Base-by-base conservation (phyloP, 2,888 invertebrate genomes). In the Apantesis nais region DNA sequence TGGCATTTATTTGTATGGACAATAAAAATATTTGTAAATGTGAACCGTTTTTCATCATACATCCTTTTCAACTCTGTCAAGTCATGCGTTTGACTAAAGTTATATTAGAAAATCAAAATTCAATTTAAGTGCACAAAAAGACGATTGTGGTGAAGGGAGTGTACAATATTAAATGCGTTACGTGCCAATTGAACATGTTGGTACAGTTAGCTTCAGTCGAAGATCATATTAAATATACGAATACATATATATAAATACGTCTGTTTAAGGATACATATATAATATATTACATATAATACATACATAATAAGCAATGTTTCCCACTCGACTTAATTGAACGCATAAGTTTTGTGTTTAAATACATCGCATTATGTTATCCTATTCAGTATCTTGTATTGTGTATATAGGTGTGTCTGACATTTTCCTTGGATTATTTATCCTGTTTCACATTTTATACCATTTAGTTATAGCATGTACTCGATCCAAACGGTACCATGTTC, bases 1-100 rank as follows among this genome's bases (percentile, higher is more conserved):
- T 86, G 83, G 88, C 85, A 83, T 83, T 83, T 86, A 83, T 83
- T 83, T 86, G 82, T 86, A 85, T 82, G 80, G 76, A 75, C 83
- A 86, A 85, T 82, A 78, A 87, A 88, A 84, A 82, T 84, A 84
- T 83, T 77, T 81, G 78, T 79, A 79, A 74, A 69, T 69, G 29
- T 71, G 61, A 3, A 2, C 72, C 72, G 74, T 44, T 75, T 82
- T 66, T 76, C 34, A 64, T 79, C 75, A n/a, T 14, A 19, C 29
- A 62, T 66, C 52, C 31, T 61, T 68, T 60, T 58, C 25, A n/a
- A 62, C n/a, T 62, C 44, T 60, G 64, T 69, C 19, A 63, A 44
- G n/a, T 25, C 7, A 39, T 34, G 48, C 29, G 37, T 64, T 11
- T 34, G 31, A 44, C 41, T 14, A 37, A 34, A 64, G 8, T 34